Evolutionary conservation across 2,113 vertebrate species (phyloP).

Genomic region (Ondatra zibethicus): DNA sequence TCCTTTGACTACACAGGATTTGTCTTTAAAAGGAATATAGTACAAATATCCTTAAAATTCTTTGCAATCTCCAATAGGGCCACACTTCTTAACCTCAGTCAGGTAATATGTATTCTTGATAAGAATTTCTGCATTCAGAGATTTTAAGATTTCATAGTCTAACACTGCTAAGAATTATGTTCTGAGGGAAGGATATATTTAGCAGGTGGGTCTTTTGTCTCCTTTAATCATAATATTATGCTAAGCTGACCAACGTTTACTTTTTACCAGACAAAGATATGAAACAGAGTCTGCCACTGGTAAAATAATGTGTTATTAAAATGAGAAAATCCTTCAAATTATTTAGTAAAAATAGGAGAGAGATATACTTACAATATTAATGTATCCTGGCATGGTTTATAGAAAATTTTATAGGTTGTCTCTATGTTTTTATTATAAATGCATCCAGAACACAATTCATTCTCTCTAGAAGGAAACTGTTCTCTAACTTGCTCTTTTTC

Average conservation of each 20-base stretch:
- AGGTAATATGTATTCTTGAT: background rate
- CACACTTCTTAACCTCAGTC: background rate
- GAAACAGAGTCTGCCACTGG: conserved; percentile 63
- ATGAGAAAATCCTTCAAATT: conserved; percentile 52
- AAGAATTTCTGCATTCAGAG: background rate
- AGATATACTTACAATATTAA: conserved; percentile 29
- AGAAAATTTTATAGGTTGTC: conserved; percentile 4
- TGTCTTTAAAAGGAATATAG: background rate
- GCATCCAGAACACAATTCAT: conserved; percentile 35
- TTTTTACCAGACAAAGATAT: conserved; percentile 56
- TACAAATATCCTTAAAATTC: background rate
- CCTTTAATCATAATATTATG: conserved; percentile 66
- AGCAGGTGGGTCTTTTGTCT: conserved; percentile 59
- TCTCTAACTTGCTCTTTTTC: conserved; percentile 17
- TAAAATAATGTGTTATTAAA: conserved; percentile 66
- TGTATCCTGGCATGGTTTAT: conserved; percentile 13
- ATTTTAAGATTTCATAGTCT: conserved; percentile 39
- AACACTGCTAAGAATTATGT: conserved; percentile 1
- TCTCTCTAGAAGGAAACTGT: conserved; percentile 1
- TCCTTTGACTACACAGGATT: background rate
- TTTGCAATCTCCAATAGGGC: background rate
- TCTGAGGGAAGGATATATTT: conserved; percentile 49
- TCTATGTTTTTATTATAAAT: conserved; percentile 35
- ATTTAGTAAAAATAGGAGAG: conserved; percentile 37
- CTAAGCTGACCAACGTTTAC: conserved; percentile 54